These are phyloP conservation scores for Podarcis cretensis DNA, from an alignment of 2,113 vertebrate genomes.

Conservation along the genomic window DNA sequence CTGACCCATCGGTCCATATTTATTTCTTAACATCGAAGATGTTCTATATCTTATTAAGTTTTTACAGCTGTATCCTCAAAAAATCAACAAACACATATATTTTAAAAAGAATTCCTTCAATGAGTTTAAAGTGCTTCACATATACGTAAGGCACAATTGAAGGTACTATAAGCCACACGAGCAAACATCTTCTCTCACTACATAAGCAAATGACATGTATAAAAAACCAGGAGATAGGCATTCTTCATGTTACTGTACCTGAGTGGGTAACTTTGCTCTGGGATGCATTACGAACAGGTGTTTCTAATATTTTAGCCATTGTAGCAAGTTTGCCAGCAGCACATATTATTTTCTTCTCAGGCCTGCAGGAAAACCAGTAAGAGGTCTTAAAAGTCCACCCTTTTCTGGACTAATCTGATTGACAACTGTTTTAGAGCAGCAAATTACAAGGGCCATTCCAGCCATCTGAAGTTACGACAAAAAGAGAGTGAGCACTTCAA, in stretches of 20 bases:
- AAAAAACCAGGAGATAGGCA: neutral
- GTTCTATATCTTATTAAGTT: too few species aligned
- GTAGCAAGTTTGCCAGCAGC: conserved; percentile 92
- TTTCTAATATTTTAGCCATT: conserved; percentile 94
- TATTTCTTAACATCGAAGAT: too few species aligned
- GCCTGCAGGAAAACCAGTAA: conserved; percentile 76
- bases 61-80: too few species aligned
- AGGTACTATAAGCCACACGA: neutral
- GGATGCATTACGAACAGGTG: conserved; percentile 75
- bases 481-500: neutral
- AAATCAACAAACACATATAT: too few species aligned
- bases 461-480: neutral
- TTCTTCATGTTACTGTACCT: conserved; percentile 52
- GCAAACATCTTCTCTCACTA: neutral
- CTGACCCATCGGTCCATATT: too few species aligned
- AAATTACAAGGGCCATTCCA: neutral
- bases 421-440: conserved; percentile 9
- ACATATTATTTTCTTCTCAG: conserved; percentile 94
- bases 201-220: neutral
- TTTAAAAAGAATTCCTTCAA: neutral
- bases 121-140: neutral
- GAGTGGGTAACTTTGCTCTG: conserved; percentile 59
- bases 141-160: neutral
- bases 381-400: neutral
- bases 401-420: conserved; percentile 9